These are phyloP conservation scores for Empis stercorea DNA, from an alignment of 2,888 invertebrate genomes.

Conservation along the genomic window DNA sequence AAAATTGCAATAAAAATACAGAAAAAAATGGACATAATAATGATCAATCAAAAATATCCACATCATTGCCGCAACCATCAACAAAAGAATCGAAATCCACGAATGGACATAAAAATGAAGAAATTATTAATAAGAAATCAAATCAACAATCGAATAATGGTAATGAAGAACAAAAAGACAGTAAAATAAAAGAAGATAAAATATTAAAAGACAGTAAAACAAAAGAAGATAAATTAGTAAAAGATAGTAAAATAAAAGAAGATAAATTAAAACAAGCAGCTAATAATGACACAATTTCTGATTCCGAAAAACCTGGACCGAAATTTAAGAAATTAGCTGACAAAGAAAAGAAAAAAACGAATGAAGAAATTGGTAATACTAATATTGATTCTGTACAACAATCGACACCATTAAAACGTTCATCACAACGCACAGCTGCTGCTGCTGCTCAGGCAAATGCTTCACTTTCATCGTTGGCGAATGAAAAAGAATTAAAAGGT, in stretches of 20 bases:
- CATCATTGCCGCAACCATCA: too few species aligned
- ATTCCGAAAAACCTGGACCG: too few species aligned
- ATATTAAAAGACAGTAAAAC: not conserved
- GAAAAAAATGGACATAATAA: conserved; percentile 17
- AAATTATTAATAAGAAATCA: too few species aligned
- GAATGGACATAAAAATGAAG: too few species aligned
- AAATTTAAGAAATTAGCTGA: conserved; percentile 5
- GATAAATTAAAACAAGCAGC: conserved; percentile 9
- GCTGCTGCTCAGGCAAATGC: not conserved
- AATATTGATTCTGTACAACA: conserved; percentile 3
- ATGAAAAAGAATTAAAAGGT: conserved; percentile 1
- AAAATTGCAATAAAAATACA: conserved; percentile 19
- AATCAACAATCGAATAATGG: conserved; percentile 5
- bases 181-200: conserved; percentile 6
- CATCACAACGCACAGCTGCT: not conserved
- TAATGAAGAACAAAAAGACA: conserved; percentile 10
- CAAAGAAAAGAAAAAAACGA: conserved; percentile 7
- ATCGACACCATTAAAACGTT: not conserved
- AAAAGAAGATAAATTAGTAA: conserved; percentile 8
- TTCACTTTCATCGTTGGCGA: not conserved
- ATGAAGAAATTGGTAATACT: not conserved
- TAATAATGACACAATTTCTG: conserved; percentile 3
- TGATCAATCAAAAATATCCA: too few species aligned
- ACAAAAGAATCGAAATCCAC: too few species aligned
- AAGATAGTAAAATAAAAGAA: too few species aligned